phyloP scores from a whole-genome alignment of 1,140 invertebrate species.

The Hirudo medicinalis region DNA sequence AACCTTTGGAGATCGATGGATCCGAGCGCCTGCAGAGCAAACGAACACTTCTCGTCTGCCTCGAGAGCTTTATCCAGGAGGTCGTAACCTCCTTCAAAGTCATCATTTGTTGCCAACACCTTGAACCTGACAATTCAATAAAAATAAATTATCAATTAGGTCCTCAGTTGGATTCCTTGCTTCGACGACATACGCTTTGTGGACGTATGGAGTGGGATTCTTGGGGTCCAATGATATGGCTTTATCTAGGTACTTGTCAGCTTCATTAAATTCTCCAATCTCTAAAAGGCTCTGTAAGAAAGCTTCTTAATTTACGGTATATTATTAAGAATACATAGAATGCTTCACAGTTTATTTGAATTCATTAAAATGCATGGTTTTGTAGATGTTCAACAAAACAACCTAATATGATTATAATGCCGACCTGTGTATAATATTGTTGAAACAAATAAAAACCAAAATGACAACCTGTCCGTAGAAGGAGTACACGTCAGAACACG shows the following conservation, averaged over 20 bases:
- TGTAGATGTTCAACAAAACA: too few species aligned
- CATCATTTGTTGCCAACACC: conserved; percentile 61
- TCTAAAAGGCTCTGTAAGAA: conserved; percentile 55
- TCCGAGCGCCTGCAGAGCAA: conserved; percentile 83
- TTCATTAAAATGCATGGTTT: too few species aligned
- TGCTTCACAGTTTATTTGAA: background rate
- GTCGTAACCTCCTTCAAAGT: conserved; percentile 63
- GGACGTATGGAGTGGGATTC: conserved; percentile 72
- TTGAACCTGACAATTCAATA: conserved; percentile 47
- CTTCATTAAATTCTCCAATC: conserved; percentile 63
- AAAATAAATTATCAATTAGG: background rate
- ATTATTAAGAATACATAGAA: too few species aligned
- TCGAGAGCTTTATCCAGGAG: conserved; percentile 68
- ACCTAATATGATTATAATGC: too few species aligned
- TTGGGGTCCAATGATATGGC: conserved; percentile 66
- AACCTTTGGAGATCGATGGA: conserved; percentile 84
- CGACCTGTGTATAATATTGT: too few species aligned
- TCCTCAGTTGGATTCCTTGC: background rate
- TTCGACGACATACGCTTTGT: conserved; percentile 51
- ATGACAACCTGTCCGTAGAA: conserved; percentile 42
- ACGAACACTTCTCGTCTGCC: conserved; percentile 77
- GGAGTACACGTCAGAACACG: conserved; percentile 68
- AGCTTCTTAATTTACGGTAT: background rate
- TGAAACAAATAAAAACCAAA: too few species aligned
- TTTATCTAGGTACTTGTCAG: conserved; percentile 65